Conservation (phyloP, 2,113 vertebrate species). For the Clarias magur region DNA sequence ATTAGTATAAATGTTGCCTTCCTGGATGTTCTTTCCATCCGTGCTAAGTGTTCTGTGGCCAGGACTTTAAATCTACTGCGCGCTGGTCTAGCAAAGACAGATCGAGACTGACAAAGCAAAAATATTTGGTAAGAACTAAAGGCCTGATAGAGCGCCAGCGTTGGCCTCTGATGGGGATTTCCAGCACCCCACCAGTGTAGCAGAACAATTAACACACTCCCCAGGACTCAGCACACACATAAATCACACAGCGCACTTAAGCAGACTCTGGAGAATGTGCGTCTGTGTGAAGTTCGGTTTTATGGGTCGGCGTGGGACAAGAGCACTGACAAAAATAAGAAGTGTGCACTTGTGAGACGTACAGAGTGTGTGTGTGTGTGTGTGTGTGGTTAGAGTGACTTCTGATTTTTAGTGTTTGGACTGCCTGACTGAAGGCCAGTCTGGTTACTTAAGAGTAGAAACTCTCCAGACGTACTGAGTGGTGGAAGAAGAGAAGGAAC, state of each 20-base stretch:
- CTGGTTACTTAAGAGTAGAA: neutral
- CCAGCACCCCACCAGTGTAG: conserved; percentile 14
- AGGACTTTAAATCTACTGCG: neutral
- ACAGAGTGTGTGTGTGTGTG: neutral
- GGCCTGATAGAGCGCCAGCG: neutral
- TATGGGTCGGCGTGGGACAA: neutral
- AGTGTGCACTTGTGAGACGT: neutral
- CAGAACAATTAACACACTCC: conserved; percentile 26
- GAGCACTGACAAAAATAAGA: conserved; percentile 11
- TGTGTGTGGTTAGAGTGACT: neutral
- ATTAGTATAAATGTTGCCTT: conserved; percentile 7
- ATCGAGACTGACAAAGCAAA: neutral
- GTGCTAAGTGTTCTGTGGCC: neutral
- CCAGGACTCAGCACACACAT: conserved; percentile 3
- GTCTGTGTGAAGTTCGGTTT: neutral
- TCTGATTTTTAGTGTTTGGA: neutral
- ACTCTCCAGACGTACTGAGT: neutral
- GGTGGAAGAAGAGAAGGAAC: neutral
- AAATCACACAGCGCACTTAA: conserved; percentile 29
- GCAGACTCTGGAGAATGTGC: neutral
- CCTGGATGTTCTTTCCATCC: conserved; percentile 4
- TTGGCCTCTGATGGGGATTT: conserved; percentile 24
- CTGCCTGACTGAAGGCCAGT: neutral
- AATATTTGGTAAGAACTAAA: conserved; percentile 10
- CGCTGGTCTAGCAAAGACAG: neutral